Evolutionary conservation across 2,888 invertebrate genomes (phyloP), one percentile per base, ranked within the genome.

Genomic region (Lasioglossum pauxillum): DNA sequence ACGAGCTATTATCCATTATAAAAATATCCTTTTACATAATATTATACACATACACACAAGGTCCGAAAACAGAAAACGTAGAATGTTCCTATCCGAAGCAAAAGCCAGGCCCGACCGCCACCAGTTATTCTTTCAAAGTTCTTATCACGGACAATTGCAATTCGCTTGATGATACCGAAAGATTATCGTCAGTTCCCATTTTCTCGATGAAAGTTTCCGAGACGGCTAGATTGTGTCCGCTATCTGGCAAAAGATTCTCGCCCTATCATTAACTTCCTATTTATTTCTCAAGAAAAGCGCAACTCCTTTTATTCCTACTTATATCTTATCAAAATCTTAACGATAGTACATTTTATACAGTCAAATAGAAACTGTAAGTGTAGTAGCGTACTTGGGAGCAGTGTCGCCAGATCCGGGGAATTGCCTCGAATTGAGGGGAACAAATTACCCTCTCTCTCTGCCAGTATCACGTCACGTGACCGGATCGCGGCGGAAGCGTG

Each of bases 151-250:
- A 35, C 83, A 81, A 75, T 76, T 86, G 81, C 79, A 81, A 79
- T 87, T 78, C 72, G 35, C 60, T 71, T 35, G 86, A 80, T 53
- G 69, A 78, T 72, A 73, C 73, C 46, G 27, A 82, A 72, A 72
- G 75, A 86, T 83, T 83, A 86, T 83, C 80, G 78, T 80, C 74
- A 53, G 71, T 19, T 64, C 78, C 78, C 85, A 73, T 86, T 86
- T 83, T 31, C 82, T 72, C 77, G 79, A 69, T 67, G 71, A 74
- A 78, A 82, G 73, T 75, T 19, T 49, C 77, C 41, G 46, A 46
- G 80, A 85, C 73, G 72, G 80, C 78, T 78, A 75, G 77, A 85
- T 85, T 72, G 67, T 69, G 46, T 41, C 53, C 31, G 53, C 46
- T 82, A 85, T 80, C 82, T 72, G 64, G 16, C 19, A 46, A 60